Base-by-base conservation (phyloP, 2,888 invertebrate species). In the Synanthedon formicaeformis region DNA sequence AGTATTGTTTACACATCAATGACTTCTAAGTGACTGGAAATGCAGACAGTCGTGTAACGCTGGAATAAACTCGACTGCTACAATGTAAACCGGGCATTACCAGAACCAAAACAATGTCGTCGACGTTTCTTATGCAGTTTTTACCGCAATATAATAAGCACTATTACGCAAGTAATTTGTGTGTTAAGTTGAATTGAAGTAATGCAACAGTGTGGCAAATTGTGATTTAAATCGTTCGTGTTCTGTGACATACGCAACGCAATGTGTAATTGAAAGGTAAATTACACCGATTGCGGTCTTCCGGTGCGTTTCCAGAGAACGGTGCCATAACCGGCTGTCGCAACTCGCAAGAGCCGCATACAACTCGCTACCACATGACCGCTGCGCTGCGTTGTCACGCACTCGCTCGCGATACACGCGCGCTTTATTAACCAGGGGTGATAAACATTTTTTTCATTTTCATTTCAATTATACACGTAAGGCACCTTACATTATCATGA, bases 221-320 rank as follows among this genome's bases (percentile, higher is more conserved):
- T 34, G 34, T 34, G 34, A 34, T 34, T 34, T 34, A 34, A 34
- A 34, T 34, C 34, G 34, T 34, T 34, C 34, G 34, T 34, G 34
- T 34, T 50, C 34, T 18, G 40, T 27, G 34, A 45, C 14, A 14
- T 55, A 52, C 51, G 50, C 53, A 56, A 56, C 56, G 51, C 41
- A 50, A 40, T 55, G 48, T 55, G 53, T 51, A 59, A 56, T 57
- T 56, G 55, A 53, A 55, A 59, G 52, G 55, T 34, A 56, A 57
- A 57, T 60, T 57, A 56, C 55, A 45, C 49, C 53, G 54, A 54
- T 60, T 57, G 56, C 13, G 49, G 45, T 63, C 65, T 75, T 79
- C 79, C 80, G 76, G 70, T 56, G 66, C 65, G 57, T 61, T 77
- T 78, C 70, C 71, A 68, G 56, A 67, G 75, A 77, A 77, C 63